Conservation (phyloP, 2,797 vertebrate species). For the Crax fasciolata region DNA sequence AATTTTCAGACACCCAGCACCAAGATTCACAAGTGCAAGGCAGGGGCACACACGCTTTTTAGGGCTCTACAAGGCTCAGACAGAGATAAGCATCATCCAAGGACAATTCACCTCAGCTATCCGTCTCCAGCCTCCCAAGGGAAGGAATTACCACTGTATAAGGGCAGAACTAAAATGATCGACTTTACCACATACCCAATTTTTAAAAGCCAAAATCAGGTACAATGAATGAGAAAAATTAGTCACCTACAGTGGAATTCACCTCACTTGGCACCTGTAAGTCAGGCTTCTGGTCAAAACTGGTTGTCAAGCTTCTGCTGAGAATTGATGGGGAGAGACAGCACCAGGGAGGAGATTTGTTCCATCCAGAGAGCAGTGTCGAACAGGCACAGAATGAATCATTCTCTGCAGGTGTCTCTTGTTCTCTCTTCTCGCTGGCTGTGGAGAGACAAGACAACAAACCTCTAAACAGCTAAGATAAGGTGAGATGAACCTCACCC, state of each 20-base stretch:
- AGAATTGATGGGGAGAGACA: neutral
- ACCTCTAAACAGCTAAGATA: constrained; percentile 42
- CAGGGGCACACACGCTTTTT: neutral
- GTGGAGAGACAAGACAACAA: neutral
- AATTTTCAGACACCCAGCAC: neutral
- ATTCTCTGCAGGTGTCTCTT: constrained; percentile 57
- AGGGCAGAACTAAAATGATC: neutral
- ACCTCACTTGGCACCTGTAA: neutral
- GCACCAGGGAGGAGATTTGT: neutral
- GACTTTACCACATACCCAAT: neutral
- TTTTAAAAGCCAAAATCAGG: neutral
- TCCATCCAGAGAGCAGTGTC: neutral
- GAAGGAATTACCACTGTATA: neutral
- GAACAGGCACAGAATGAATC: constrained; percentile 54
- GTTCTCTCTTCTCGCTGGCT: constrained; percentile 28
- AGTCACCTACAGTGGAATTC: constrained; percentile 23
- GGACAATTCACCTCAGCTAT: neutral
- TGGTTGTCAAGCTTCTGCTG: constrained; percentile 4
- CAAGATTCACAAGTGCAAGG: neutral
- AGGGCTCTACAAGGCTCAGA: neutral
- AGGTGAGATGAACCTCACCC: constrained; percentile 54
- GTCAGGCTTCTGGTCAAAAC: constrained; percentile 1
- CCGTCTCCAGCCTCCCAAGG: neutral
- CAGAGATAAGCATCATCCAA: neutral
- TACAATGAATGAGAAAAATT: constrained; percentile 27